Base-by-base conservation (phyloP, 2,888 invertebrate species). In the Odontocolon sp. region DNA sequence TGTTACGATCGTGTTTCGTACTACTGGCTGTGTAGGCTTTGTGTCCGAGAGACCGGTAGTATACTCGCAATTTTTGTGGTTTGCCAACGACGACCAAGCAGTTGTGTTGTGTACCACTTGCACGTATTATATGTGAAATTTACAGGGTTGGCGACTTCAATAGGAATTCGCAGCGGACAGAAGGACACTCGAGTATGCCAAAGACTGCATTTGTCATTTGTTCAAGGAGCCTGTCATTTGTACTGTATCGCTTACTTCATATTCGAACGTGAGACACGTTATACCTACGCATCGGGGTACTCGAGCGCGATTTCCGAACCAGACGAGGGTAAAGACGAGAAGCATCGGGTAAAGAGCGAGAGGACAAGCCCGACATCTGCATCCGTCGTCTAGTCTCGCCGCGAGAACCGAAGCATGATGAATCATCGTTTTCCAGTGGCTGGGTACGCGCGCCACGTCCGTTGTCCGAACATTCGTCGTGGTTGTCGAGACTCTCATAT, bases 1-100 rank as follows among this genome's bases (percentile, higher is more conserved):
- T 54, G 67, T 74, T 47, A 56, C 61, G 54, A 74, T 42, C 73
- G 61, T 74, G 54, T 68, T 45, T 61, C 36, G 59, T 33, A 61
- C 73, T 61, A 68, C 68, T 56, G 70, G 54, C 38, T 54, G 73
- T 74, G 73, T 74, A 61, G 73, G 73, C 73, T 61, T 45, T 61
- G 68, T 61, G 54, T 61, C 18, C 3, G 28, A 23, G 36, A 50
- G 28, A 36, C 31, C 61, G 73, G 21, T 57, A 36, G 52, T 59
- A 64, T 57, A 78, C 75, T 70, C 75, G 80, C 82, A 79, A 80
- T 80, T 73, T 71, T 72, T 82, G 83, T 72, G 83, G 83, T 83
- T 66, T 83, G 80, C 78, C 38, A 45, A 68, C 50, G 61, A 61
- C 67, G 67, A 57, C 61, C 33, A 50, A 66, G 67, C 68, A 33